A percentile compares a stretch with the other conserved stretches of the same genome.
Evolutionary conservation across 2,888 invertebrate genomes (phyloP).

Genomic region (Cheiracanthium punctorium): DNA sequence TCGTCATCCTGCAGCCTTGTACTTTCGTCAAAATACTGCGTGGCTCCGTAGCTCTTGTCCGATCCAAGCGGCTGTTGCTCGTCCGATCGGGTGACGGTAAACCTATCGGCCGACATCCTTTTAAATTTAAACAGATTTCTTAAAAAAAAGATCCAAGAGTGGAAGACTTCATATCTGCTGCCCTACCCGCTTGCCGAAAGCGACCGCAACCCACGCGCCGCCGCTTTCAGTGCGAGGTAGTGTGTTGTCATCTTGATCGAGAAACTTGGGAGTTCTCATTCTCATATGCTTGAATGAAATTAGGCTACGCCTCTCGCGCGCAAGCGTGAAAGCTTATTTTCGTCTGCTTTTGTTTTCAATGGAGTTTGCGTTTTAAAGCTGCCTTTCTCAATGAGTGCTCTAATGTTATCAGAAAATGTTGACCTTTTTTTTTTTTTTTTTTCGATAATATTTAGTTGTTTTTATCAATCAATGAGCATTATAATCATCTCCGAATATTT

Average conservation of each 20-base stretch:
- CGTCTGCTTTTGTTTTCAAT: too few species aligned
- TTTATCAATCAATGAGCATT: too few species aligned
- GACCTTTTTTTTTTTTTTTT: too few species aligned
- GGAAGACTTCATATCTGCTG: slow-evolving; percentile 5
- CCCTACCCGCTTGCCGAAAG: not conserved
- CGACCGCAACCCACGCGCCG: slow-evolving; percentile 16
- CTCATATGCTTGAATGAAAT: slow-evolving; percentile 14
- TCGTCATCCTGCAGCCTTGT: slow-evolving; percentile 50
- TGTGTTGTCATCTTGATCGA: not conserved
- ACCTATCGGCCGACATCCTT: slow-evolving; percentile 52
- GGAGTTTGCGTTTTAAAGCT: too few species aligned
- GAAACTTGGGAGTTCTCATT: not conserved
- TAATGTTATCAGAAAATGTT: too few species aligned
- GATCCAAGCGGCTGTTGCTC: not conserved
- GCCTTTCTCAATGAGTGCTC: too few species aligned
- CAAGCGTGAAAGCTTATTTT: not conserved
- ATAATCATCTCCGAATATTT: too few species aligned
- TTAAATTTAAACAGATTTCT: not conserved
- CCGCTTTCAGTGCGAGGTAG: not conserved
- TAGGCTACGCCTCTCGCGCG: not conserved
- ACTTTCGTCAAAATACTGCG: slow-evolving; percentile 41
- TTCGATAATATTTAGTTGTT: too few species aligned
- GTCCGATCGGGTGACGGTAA: slow-evolving; percentile 42
- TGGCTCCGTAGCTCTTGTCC: slow-evolving; percentile 52
- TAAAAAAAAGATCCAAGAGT: not conserved